A percentile compares a stretch with the other conserved stretches of the same genome.
phyloP scores from a whole-genome alignment of 1,140 invertebrate genomes.

The Tribolium madens region DNA sequence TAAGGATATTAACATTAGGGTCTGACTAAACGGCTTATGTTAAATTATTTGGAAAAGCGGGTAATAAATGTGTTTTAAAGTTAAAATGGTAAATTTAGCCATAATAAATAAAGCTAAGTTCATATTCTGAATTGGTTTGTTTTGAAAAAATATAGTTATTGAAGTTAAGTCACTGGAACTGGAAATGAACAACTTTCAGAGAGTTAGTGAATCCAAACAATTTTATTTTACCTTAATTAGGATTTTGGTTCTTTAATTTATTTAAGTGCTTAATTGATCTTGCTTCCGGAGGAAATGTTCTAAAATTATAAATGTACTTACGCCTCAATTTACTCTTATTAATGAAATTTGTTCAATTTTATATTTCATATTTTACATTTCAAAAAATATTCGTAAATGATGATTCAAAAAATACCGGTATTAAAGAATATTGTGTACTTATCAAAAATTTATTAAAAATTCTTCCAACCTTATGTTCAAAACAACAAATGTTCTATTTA shows the following conservation, averaged over 20 bases:
- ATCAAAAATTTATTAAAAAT: background rate
- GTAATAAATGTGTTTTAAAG: background rate
- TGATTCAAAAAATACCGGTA: background rate
- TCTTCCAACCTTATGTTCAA: background rate
- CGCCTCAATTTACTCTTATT: no score
- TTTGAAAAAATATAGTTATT: background rate
- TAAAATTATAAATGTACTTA: conserved; percentile 4
- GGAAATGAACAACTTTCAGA: conserved; percentile 10
- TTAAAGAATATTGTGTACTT: background rate
- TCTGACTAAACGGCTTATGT: conserved; percentile 1
- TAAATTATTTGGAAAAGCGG: conserved; percentile 9
- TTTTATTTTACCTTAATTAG: background rate
- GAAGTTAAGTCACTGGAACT: background rate
- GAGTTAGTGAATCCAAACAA: background rate
- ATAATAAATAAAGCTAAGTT: background rate
- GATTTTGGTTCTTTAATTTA: conserved; percentile 17
- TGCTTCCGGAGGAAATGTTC: conserved; percentile 17
- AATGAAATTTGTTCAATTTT: background rate
- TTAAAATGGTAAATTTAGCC: background rate
- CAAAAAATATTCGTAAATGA: background rate
- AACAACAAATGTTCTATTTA: background rate
- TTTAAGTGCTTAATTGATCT: background rate
- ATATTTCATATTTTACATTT: background rate
- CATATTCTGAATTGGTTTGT: no score
- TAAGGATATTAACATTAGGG: conserved; percentile 2